These are phyloP conservation scores for Temnothorax unifasciatus DNA, from an alignment of 2,888 invertebrate genomes.

Conservation along the genomic window DNA sequence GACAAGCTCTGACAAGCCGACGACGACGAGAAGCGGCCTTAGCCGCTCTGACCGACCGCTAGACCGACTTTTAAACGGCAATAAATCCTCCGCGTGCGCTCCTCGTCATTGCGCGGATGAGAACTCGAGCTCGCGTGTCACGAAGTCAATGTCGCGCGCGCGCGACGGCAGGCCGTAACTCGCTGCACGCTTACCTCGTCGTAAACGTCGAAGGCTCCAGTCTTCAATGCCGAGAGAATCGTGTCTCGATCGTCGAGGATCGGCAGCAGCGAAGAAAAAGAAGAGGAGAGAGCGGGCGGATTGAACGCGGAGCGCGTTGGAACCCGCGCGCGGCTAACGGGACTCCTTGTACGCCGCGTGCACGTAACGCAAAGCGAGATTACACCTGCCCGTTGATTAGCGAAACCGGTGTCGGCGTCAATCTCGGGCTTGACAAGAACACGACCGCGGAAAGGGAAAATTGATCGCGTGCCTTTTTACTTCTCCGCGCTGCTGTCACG, in stretches of 20 bases:
- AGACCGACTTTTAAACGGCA: slow-evolving; percentile 53
- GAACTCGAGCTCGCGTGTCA: not conserved
- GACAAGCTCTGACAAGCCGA: slow-evolving; percentile 67
- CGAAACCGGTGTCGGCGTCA: slow-evolving; percentile 30
- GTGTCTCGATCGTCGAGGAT: not conserved
- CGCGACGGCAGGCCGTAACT: not conserved
- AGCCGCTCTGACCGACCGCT: slow-evolving; percentile 15
- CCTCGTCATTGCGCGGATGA: slow-evolving; percentile 24
- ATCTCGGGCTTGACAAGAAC: not conserved
- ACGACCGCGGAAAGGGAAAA: slow-evolving; percentile 40
- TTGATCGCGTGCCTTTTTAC: not conserved
- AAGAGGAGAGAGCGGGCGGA: not conserved
- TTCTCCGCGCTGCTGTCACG: not conserved
- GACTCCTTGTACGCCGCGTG: slow-evolving; percentile 14
- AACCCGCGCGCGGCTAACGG: slow-evolving; percentile 34
- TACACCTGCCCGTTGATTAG: slow-evolving; percentile 7
- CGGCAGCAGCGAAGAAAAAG: not conserved
- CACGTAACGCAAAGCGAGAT: not conserved
- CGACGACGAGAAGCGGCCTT: slow-evolving; percentile 53
- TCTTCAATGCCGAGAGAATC: not conserved
- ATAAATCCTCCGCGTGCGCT: slow-evolving; percentile 47
- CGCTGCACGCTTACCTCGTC: not conserved
- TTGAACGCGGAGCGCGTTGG: not conserved
- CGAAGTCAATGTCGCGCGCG: slow-evolving; percentile 7
- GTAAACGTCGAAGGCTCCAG: not conserved